Evolutionary conservation across 1,140 invertebrate species (phyloP), one percentile per base, ranked within the genome.

Genomic region (Metopolophium dirhodum): DNA sequence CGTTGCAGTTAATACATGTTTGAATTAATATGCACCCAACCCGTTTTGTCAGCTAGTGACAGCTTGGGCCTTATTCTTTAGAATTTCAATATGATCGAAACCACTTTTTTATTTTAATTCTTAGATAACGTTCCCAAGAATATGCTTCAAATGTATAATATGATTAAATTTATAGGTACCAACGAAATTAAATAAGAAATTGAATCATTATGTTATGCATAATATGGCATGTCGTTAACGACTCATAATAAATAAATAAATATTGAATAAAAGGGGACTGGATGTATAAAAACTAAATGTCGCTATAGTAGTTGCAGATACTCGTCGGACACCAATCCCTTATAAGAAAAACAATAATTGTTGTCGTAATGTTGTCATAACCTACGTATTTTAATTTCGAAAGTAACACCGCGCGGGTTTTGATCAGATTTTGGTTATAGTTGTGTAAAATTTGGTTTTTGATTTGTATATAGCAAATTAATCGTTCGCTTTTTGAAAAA

Each of bases 51-150:
- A 51, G n/a, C 49, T n/a, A 35, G 30, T 47, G 18, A 51, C 26
- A 51, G 20, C 8, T 35, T 49, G 30, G 26, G 35, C 35, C 22
- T 88, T 41, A 41, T 41, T 88, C 47, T 51, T 51, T 23, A 54
- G n/a, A 88, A 88, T 88, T 51, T 23, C 41, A 88, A 23, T 26
- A 23, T 49, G 20, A 54, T 37, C n/a, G 7, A 88, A 88, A 88
- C 87, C n/a, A 88, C 87, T 88, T 54, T 85, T 87, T 87, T 88
- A 88, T 51, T 88, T 51, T 88, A 88, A 54, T 41, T 85, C 41
- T 26, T 85, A 85, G 41, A 85, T 86, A 47, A 47, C 30, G 26
- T 30, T 86, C 45, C 3, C 14, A 14, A 47, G 30, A 86, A 86
- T 86, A 45, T 1, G 26, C 30, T 30, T 47, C 4, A 30, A 18